phyloP scores from a whole-genome alignment of 2,888 invertebrate species.

The Mamestra brassicae region DNA sequence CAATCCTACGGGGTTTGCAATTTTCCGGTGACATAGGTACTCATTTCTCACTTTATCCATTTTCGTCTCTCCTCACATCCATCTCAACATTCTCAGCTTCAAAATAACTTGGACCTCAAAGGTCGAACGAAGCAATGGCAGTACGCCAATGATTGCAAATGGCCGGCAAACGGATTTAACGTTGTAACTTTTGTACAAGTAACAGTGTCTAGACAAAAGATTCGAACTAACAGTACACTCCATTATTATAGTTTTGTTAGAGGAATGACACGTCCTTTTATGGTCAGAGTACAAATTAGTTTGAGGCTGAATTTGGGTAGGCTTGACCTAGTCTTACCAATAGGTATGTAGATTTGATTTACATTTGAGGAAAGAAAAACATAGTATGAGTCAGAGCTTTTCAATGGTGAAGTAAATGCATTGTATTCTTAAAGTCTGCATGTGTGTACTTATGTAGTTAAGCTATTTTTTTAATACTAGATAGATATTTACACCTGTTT shows the following conservation, averaged over 20 bases:
- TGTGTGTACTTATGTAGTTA: no score
- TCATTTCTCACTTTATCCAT: no score
- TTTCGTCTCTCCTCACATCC: no score
- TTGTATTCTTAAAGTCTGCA: no score
- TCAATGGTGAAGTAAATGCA: no score
- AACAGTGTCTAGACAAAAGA: slow-evolving; percentile 6
- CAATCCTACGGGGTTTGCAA: no score
- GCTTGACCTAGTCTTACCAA: not conserved
- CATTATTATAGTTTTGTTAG: not conserved
- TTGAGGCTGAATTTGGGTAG: not conserved
- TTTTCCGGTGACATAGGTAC: no score
- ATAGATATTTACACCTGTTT: no score
- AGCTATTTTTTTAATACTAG: no score
- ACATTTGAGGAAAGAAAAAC: no score
- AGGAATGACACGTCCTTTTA: not conserved
- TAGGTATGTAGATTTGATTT: not conserved
- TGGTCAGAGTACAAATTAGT: not conserved
- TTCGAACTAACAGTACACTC: slow-evolving; percentile 13
- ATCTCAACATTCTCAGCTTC: no score
- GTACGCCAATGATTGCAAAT: not conserved
- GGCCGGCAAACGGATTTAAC: not conserved
- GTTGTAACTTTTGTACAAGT: not conserved
- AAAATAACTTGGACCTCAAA: no score
- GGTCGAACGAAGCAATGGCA: not conserved
- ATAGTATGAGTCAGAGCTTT: not conserved